phyloP scores from a whole-genome alignment of 2,888 invertebrate species.

The Sceliomorpha sp. region DNA sequence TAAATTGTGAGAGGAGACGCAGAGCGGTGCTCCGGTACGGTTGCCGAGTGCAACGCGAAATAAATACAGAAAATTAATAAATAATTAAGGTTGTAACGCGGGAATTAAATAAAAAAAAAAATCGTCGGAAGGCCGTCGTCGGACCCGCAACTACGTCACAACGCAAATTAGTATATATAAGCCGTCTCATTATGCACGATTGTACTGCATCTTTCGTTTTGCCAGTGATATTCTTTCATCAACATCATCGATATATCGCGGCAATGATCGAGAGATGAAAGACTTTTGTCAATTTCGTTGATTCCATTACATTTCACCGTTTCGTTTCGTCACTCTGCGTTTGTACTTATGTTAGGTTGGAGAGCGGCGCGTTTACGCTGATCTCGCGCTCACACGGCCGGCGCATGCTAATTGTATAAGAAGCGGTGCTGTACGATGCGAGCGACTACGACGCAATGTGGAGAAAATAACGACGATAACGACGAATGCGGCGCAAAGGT shows the following conservation, averaged over 20 bases:
- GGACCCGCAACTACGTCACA: conserved; percentile 66
- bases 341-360: conserved; percentile 44
- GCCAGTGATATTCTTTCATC: conserved; percentile 48
- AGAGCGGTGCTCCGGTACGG: conserved; percentile 75
- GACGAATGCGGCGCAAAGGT: conserved; percentile 25
- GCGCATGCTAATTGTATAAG: too few relatives aligned
- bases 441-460: too few relatives aligned
- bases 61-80: conserved; percentile 57
- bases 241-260: conserved; percentile 47
- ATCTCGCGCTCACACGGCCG: too few relatives aligned
- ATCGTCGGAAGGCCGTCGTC: conserved; percentile 62
- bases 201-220: conserved; percentile 61
- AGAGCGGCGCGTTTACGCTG: conserved; percentile 61
- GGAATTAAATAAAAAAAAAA: conserved; percentile 56
- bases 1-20: conserved; percentile 83
- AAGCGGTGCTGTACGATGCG: too few relatives aligned
- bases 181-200: conserved; percentile 64
- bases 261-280: conserved; percentile 52
- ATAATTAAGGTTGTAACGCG: conserved; percentile 58
- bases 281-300: conserved; percentile 51
- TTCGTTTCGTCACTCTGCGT: conserved; percentile 28
- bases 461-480: conserved; percentile 24
- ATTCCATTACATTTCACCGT: conserved; percentile 44
- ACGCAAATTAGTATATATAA: conserved; percentile 63
- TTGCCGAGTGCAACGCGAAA: conserved; percentile 69